Conservation (phyloP, 2,797 vertebrate genomes). For the Alcedo atthis region DNA sequence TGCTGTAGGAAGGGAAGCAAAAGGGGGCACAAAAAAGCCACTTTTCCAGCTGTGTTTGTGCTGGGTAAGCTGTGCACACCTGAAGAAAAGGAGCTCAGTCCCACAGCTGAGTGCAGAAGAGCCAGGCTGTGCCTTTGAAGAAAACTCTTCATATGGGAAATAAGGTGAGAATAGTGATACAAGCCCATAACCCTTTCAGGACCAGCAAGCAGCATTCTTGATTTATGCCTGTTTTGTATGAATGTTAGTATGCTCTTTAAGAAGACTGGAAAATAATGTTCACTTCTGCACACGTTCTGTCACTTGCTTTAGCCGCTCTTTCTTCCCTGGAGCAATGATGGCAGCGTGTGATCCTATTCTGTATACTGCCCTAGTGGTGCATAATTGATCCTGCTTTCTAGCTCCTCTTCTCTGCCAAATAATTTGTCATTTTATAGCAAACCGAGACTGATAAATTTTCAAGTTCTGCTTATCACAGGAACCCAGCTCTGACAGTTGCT, state of each 20-base stretch:
- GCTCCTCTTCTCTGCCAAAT: neutral
- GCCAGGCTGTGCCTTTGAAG: neutral
- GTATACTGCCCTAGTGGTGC: neutral
- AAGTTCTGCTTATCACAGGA: neutral
- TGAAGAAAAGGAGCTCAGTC: neutral
- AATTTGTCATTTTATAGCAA: neutral
- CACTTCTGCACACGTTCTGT: neutral
- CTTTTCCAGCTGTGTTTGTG: neutral
- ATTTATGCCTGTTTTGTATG: neutral
- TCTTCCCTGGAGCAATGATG: slow-evolving; percentile 16
- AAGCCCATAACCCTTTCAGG: neutral
- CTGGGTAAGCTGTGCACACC: neutral
- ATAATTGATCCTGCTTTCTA: neutral
- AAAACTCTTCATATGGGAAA: neutral
- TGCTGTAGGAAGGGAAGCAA: neutral
- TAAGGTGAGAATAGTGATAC: neutral
- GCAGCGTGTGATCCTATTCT: neutral
- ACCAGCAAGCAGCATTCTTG: accelerated
- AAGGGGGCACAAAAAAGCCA: neutral
- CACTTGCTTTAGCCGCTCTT: neutral
- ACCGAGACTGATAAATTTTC: neutral
- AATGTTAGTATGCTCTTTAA: neutral
- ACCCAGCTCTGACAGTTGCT: neutral
- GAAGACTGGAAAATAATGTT: neutral
- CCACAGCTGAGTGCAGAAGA: neutral